phyloP scores from a whole-genome alignment of 2,797 vertebrate genomes.

The Pseudopleuronectes americanus region DNA sequence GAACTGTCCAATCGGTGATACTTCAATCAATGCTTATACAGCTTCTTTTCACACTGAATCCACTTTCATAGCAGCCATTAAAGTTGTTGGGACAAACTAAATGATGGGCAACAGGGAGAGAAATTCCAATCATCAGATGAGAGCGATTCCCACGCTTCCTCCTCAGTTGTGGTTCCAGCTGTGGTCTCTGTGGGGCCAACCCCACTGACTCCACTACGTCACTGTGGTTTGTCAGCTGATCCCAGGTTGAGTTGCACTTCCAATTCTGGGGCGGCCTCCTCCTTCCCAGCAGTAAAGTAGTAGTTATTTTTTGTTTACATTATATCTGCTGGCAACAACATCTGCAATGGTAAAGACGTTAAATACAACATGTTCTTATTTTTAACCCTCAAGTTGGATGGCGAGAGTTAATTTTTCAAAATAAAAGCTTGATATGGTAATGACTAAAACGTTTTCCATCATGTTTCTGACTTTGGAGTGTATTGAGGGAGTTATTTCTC shows the following conservation, averaged over 20 bases:
- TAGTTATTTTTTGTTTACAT: background rate
- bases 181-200: constrained; percentile 59
- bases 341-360: background rate
- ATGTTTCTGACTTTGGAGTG: no score
- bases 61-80: constrained; percentile 34
- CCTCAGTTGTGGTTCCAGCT: constrained; percentile 73
- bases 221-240: constrained; percentile 75
- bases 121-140: constrained; percentile 34
- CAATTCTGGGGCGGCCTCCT: constrained; percentile 7
- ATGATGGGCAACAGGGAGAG: constrained; percentile 7
- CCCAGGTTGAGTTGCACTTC: constrained; percentile 48
- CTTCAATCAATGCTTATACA: constrained; percentile 19
- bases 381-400: background rate
- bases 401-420: background rate
- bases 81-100: constrained; percentile 9
- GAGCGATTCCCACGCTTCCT: constrained; percentile 70
- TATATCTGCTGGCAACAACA: background rate
- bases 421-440: no score
- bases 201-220: constrained; percentile 64
- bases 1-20: constrained; percentile 32
- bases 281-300: constrained; percentile 3
- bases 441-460: no score
- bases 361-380: background rate
- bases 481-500: no score
- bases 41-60: constrained; percentile 4